Evolutionary conservation across 2,797 vertebrate species (phyloP).

Genomic region (Coregonus sp.): DNA sequence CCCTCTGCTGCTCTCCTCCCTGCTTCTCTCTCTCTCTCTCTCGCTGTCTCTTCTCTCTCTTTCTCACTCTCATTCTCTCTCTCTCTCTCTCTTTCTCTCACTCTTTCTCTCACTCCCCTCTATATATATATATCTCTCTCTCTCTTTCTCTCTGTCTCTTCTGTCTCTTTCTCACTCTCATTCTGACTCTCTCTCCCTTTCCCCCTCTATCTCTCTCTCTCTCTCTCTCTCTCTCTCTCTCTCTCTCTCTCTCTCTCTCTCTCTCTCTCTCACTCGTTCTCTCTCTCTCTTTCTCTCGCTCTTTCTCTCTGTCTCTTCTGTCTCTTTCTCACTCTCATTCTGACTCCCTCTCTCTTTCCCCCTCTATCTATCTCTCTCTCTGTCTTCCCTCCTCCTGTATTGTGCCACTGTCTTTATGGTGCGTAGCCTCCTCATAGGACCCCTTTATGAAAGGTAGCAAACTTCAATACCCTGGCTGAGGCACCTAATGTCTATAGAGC

Average conservation of each 20-base stretch:
- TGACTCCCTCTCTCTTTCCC: not conserved
- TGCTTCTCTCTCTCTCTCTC: not conserved
- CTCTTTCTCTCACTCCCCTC: not conserved
- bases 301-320: not conserved
- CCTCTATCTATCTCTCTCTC: not conserved
- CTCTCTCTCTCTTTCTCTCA: not conserved
- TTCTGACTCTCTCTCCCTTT: not conserved
- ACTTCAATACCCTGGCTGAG: not conserved
- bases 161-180: not conserved
- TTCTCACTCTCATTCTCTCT: slow-evolving; percentile 5
- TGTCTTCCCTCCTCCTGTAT: not conserved
- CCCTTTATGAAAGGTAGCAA: too few relatives aligned
- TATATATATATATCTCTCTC: too few relatives aligned
- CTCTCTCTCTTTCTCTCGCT: not conserved
- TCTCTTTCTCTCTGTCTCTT: not conserved
- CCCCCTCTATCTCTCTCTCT: not conserved
- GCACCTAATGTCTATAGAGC: not conserved
- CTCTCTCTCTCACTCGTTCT: not conserved
- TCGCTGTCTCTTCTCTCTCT: not conserved
- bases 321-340: not conserved
- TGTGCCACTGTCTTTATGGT: not conserved
- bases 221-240: not conserved
- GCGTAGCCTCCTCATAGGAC: not conserved
- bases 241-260: not conserved
- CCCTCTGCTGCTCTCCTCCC: slow-evolving; percentile 11